Conservation (phyloP, 1,140 invertebrate genomes). For the Aphaenogaster ashmeadi region DNA sequence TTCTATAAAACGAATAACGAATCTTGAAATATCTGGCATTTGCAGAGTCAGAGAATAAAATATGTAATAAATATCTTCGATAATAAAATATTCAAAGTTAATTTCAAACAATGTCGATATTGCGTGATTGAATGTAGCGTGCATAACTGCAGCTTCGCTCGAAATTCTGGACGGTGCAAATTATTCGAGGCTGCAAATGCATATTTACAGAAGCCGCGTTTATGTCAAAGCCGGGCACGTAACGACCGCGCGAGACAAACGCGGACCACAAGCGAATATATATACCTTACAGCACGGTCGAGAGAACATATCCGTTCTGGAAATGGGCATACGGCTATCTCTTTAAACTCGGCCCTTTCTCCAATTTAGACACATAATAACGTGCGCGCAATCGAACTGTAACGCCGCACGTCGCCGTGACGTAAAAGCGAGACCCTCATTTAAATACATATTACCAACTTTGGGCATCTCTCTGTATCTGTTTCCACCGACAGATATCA, state of each 20-base stretch:
- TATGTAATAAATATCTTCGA: not conserved
- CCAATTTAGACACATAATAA: constrained; percentile 14
- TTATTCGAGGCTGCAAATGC: constrained; percentile 36
- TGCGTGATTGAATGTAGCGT: not conserved
- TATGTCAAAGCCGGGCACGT: constrained; percentile 32
- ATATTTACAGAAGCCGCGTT: constrained; percentile 40
- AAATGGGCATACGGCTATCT: constrained; percentile 23
- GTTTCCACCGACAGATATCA: constrained; percentile 21
- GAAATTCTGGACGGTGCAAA: not conserved
- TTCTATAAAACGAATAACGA: not conserved
- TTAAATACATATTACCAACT: constrained; percentile 50
- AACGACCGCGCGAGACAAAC: constrained; percentile 37
- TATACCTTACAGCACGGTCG: not conserved
- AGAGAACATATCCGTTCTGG: not conserved
- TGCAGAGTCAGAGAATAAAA: constrained; percentile 11
- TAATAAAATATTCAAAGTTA: not conserved
- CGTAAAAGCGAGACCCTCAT: constrained; percentile 26
- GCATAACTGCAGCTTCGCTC: not conserved
- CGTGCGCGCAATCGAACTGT: constrained; percentile 17
- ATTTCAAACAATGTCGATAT: not conserved
- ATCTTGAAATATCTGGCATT: not conserved
- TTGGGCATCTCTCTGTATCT: not conserved
- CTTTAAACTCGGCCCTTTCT: constrained; percentile 43
- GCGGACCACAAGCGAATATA: constrained; percentile 11
- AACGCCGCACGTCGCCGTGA: not conserved